These are phyloP conservation scores for Catotricha subobsoleta DNA, from an alignment of 2,888 invertebrate species.

Conservation along the genomic window DNA sequence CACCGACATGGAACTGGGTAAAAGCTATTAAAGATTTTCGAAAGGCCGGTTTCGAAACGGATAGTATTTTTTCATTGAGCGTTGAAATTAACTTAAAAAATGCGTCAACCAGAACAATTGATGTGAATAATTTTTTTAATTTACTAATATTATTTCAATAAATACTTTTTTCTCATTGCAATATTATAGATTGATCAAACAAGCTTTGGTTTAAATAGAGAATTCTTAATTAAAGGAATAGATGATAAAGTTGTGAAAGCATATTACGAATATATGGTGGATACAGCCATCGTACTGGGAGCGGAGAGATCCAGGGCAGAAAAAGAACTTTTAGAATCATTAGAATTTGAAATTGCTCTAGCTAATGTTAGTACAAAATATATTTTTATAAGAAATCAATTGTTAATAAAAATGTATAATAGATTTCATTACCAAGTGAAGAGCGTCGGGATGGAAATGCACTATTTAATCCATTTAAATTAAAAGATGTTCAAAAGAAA, in stretches of 20 bases:
- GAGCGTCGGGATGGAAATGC: conserved; percentile 67
- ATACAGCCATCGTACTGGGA: conserved; percentile 16
- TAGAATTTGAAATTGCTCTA: conserved; percentile 16
- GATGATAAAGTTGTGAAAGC: conserved; percentile 13
- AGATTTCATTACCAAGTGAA: conserved; percentile 64
- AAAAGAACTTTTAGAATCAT: conserved; percentile 14
- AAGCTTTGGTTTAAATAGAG: conserved; percentile 12
- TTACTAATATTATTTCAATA: not conserved
- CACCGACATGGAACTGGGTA: conserved; percentile 16
- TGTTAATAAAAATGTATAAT: conserved; percentile 12
- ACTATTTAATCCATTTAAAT: conserved; percentile 70
- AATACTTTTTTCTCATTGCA: not conserved
- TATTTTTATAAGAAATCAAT: not conserved
- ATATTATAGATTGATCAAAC: conserved; percentile 11
- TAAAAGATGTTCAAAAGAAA: conserved; percentile 45
- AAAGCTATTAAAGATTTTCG: conserved; percentile 11
- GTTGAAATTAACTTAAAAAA: conserved; percentile 13
- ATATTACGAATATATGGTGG: conserved; percentile 17
- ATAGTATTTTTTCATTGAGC: conserved; percentile 11
- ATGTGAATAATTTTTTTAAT: conserved; percentile 9
- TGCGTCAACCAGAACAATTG: conserved; percentile 11
- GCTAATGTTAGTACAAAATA: conserved; percentile 13
- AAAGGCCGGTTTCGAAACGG: conserved; percentile 11
- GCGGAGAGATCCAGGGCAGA: conserved; percentile 14
- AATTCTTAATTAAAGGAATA: conserved; percentile 13